Base-by-base conservation (phyloP, 2,113 vertebrate genomes). In the Amblyornis subalaris region DNA sequence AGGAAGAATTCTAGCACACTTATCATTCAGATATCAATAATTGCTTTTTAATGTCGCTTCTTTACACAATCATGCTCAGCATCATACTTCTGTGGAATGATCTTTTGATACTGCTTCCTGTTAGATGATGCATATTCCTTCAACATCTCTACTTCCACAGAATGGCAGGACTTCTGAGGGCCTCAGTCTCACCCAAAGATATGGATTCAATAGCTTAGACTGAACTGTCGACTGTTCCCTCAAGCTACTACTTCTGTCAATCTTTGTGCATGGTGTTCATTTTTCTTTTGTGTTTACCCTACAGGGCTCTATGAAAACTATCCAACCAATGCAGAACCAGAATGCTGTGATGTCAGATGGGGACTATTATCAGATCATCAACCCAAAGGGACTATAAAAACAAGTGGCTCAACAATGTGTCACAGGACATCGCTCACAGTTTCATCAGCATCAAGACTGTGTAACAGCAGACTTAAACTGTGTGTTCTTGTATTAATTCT, bases 331-430 rank as follows among this genome's bases (percentile, higher is more conserved):
- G 98, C 98, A 73, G 98, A 99, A 91, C 98, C 99, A 97, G 98
- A 99, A 98, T 99, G 99, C 98, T 99, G 99, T 96, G 99, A 99
- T 80, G 98, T 99, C 97, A 98, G 99, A 98, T 99, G 98, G 98
- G 98, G 98, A 98, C 97, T 97, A 95, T 98, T 97, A 96, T 90
- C 98, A 95, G 97, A 98, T 97, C 98, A 97, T 97, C 97, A 98
- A 88, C 97, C 98, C 97, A 97, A 97, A 98, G 98, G 98, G 96
- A 98, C 98, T 93, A 97, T 96, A 95, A 98, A 98, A 98, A 98
- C 97, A 97, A 98, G 98, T 97, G 98, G 99, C 97, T 98, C 99
- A 91, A 96, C 89, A 64, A 97, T 98, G 84, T 99, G 99, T 97
- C 98, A 98, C 96, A 98, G 98, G 97, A 98, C 98, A 87, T 98